Conservation (phyloP, 23 tunicate species). For the Phallusia fumigata region DNA sequence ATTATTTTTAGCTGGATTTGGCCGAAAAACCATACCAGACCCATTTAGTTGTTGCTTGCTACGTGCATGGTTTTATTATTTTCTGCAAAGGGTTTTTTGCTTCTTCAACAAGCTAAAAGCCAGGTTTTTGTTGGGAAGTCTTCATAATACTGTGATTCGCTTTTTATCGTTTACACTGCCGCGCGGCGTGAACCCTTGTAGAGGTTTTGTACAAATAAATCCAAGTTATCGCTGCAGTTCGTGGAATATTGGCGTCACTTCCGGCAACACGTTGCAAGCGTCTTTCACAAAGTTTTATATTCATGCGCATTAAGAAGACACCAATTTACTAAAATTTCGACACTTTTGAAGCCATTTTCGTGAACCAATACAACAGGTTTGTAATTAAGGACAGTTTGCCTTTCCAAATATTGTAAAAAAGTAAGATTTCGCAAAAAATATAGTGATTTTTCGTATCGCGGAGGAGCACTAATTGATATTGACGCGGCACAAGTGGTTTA, state of each 20-base stretch:
- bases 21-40: neutral
- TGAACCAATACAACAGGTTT: neutral
- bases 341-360: neutral
- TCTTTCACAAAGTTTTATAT: constrained; percentile 11
- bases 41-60: too few relatives aligned
- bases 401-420: neutral
- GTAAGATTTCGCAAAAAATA: neutral
- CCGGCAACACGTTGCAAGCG: constrained; percentile 69
- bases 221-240: neutral
- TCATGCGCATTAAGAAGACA: constrained; percentile 26
- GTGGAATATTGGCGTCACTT: constrained; percentile 30
- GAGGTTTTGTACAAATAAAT: constrained; percentile 1
- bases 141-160: neutral
- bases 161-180: constrained; percentile 13
- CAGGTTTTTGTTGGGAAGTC: neutral
- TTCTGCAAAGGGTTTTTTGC: neutral
- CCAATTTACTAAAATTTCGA: neutral
- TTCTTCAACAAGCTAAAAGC: constrained; percentile 6
- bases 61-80: neutral
- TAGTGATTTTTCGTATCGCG: neutral
- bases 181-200: neutral
- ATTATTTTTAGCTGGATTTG: too few relatives aligned
- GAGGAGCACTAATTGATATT: neutral
- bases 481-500: neutral
- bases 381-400: too few relatives aligned